Conservation (phyloP, 2,888 invertebrate genomes). For the Eubasilissa splendida region DNA sequence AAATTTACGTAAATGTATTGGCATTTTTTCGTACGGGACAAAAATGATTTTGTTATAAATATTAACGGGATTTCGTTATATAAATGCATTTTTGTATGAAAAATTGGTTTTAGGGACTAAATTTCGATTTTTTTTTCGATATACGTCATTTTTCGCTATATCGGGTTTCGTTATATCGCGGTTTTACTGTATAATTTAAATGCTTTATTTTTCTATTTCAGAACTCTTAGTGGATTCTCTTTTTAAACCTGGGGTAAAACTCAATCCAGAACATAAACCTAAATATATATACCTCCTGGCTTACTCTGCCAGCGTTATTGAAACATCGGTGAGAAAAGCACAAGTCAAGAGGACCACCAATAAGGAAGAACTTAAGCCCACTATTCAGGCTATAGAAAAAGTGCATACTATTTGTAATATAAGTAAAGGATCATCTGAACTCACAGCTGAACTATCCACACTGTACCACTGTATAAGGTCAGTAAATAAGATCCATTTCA, state of each 20-base stretch:
- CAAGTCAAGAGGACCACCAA: conserved; percentile 75
- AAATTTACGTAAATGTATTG: too few relatives aligned
- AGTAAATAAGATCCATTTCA: conserved; percentile 47
- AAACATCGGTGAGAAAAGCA: conserved; percentile 82
- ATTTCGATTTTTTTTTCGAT: too few relatives aligned
- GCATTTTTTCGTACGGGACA: too few relatives aligned
- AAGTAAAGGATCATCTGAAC: conserved; percentile 93
- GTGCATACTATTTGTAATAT: conserved; percentile 92
- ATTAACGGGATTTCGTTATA: too few relatives aligned
- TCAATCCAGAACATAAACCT: conserved; percentile 97
- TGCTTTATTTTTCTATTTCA: conserved; percentile 60
- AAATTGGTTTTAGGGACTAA: too few relatives aligned
- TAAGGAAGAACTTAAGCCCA: conserved; percentile 93
- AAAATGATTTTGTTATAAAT: too few relatives aligned
- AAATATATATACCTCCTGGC: conserved; percentile 96
- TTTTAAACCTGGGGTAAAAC: conserved; percentile 93
- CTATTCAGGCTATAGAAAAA: conserved; percentile 93
- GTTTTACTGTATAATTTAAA: too few relatives aligned
- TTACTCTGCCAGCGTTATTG: conserved; percentile 95
- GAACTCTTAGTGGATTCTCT: conserved; percentile 94
- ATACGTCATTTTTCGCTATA: too few relatives aligned
- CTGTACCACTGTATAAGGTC: conserved; percentile 93
- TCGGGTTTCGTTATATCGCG: too few relatives aligned
- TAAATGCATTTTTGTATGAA: too few relatives aligned
- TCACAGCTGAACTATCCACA: conserved; percentile 92